These are phyloP conservation scores for Gobius niger DNA, from an alignment of 2,113 vertebrate genomes.

Conservation along the genomic window DNA sequence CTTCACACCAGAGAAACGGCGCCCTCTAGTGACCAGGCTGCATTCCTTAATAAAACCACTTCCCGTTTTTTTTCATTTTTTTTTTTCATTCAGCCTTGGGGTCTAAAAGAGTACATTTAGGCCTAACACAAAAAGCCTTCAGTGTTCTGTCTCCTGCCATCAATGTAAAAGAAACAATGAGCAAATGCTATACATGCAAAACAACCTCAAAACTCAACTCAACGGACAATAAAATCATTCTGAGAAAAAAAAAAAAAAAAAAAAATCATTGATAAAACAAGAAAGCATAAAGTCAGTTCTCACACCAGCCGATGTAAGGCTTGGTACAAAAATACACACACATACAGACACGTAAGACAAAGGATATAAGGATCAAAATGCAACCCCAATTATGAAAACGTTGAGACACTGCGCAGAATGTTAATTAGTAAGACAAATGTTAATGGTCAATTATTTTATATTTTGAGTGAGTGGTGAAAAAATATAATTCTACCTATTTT, in stretches of 20 bases:
- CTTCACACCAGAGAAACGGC: conserved; percentile 54
- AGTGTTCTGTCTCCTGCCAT: conserved; percentile 65
- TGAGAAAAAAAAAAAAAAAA: conserved; percentile 13
- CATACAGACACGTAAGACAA: conserved; percentile 45
- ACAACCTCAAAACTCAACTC: conserved; percentile 58
- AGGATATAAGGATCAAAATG: conserved; percentile 29
- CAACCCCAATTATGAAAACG: conserved; percentile 3
- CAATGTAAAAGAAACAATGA: conserved; percentile 23
- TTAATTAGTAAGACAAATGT: background rate
- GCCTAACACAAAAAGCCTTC: conserved; percentile 64
- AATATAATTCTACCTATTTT: background rate
- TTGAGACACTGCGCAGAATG: background rate
- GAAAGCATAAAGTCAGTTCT: conserved; percentile 55
- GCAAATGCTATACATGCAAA: conserved; percentile 70
- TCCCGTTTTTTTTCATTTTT: too few species aligned
- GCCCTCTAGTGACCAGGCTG: conserved; percentile 50
- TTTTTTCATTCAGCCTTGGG: conserved; percentile 39
- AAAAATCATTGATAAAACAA: conserved; percentile 49
- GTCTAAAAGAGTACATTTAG: conserved; percentile 45
- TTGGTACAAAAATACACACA: conserved; percentile 43
- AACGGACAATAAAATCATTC: conserved; percentile 48
- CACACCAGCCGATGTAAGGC: conserved; percentile 49
- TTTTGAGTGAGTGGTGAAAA: background rate
- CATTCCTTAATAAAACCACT: conserved; percentile 32
- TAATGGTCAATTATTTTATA: background rate